Base-by-base conservation (phyloP, 2,113 vertebrate species). In the Craseonycteris thonglongyai region DNA sequence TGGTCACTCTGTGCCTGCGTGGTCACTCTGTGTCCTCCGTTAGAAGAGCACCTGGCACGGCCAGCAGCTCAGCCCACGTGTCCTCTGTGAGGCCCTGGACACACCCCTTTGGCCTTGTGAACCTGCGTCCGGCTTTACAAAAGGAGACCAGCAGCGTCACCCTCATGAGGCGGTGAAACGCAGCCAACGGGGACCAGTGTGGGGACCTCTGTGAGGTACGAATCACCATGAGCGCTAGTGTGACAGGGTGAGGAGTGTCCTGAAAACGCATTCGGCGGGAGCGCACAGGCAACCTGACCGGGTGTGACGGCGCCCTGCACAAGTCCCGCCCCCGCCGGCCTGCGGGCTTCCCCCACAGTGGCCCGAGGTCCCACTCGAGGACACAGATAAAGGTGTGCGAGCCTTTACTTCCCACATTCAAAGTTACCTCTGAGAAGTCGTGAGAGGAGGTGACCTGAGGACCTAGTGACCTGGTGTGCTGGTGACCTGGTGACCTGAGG, bases 391-490 rank as follows among this genome's bases (percentile, higher is more conserved):
- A 65, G 30, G 19, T 18, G 30, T 68, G 35, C n/a, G 18, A 40
- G 33, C 14, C 72, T 71, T 59, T 21, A 19, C 35, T 26, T 80
- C 45, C 54, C 40, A 69, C 21, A 78, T 8, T 63, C 75, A 72
- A 42, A 51, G 26, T 72, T 93, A 97, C 97, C 95, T 96, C 63
- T 21, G n/a, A 80, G 69, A 40, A 21, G 47, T 58, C 28, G 84
- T 74, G 68, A 33, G 51, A n/a, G 8, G 14, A 88, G 40, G 47
- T 45, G 79, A 74, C n/a, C n/a, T n/a, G n/a, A n/a, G n/a, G n/a
- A n/a, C n/a, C n/a, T n/a, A n/a, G n/a, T n/a, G n/a, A n/a, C 42
- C 68, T 5, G 5, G 33, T 18, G 49, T 16, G 49, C 49, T 51
- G 49, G 49, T 51, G 49, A 18, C n/a, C n/a, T n/a, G 40, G 47